Evolutionary conservation across 1,140 invertebrate species (phyloP).

Genomic region (Wiebesia pumilae): DNA sequence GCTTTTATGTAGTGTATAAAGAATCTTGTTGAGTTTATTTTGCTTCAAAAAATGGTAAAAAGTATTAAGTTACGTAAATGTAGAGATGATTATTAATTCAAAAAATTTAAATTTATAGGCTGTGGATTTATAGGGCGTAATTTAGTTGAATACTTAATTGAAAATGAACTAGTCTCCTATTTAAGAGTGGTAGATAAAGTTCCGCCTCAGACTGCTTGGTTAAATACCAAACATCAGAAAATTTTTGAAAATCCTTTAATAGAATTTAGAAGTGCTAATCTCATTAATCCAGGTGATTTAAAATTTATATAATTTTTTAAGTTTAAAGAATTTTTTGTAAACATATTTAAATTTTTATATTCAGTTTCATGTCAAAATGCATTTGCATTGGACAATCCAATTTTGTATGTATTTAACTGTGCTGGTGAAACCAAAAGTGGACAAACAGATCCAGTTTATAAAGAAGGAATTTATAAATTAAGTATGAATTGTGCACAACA

Average conservation of each 20-base stretch:
- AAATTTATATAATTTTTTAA: not conserved
- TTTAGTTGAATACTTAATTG: conserved; percentile 87
- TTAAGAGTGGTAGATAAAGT: conserved; percentile 93
- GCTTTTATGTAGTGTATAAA: not conserved
- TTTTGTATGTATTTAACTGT: conserved; percentile 91
- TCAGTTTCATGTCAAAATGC: conserved; percentile 86
- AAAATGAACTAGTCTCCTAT: conserved; percentile 84
- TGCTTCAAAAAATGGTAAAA: too few species aligned
- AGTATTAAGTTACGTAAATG: too few species aligned
- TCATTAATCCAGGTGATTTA: conserved; percentile 87
- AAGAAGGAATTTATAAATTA: conserved; percentile 90
- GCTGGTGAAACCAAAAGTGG: conserved; percentile 92
- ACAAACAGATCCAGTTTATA: conserved; percentile 91
- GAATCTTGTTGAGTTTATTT: too few species aligned
- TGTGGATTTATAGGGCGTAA: conserved; percentile 95
- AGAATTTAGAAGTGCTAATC: conserved; percentile 93
- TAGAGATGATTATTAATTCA: too few species aligned
- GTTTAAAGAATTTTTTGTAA: not conserved
- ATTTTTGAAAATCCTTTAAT: conserved; percentile 84
- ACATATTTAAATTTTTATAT: conserved; percentile 52
- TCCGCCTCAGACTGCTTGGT: conserved; percentile 92
- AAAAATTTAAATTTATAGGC: conserved; percentile 75
- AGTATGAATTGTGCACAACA: conserved; percentile 88
- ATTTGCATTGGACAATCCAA: conserved; percentile 78
- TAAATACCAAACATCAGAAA: conserved; percentile 84